Evolutionary conservation across 1,140 invertebrate species (phyloP).

Genomic region (Lepidurus couesii): DNA sequence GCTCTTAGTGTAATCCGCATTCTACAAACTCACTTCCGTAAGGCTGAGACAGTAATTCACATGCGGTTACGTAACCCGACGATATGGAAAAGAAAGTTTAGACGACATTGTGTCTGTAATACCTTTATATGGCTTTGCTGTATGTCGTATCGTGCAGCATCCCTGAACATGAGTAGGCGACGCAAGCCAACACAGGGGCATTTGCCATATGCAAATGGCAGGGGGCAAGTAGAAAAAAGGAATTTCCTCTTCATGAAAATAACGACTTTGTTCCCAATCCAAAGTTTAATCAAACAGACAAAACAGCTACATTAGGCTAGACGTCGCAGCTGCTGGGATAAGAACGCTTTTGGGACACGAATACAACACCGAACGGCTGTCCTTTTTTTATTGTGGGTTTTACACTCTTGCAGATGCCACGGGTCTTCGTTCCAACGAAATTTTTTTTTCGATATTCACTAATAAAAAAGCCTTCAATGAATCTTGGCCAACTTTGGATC

Average conservation of each 20-base stretch:
- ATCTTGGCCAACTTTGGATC: no score
- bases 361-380: not conserved
- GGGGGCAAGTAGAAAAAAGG: not conserved
- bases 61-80: no score
- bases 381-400: no score
- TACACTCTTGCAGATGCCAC: no score
- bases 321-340: not conserved
- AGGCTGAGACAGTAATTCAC: no score
- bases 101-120: not conserved
- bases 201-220: not conserved
- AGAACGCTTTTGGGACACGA: not conserved
- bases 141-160: not conserved
- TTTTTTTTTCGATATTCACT: no score
- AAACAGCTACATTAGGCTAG: not conserved
- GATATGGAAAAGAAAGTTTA: not conserved
- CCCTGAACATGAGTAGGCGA: not conserved
- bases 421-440: no score
- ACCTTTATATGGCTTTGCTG: not conserved
- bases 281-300: constrained; percentile 2
- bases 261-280: not conserved
- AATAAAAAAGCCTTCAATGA: no score
- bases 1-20: no score
- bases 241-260: not conserved
- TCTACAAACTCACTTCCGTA: no score
- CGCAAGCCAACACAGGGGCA: not conserved